Conservation (phyloP, 1,140 invertebrate species). For the Macrosteles quadrilineatus region DNA sequence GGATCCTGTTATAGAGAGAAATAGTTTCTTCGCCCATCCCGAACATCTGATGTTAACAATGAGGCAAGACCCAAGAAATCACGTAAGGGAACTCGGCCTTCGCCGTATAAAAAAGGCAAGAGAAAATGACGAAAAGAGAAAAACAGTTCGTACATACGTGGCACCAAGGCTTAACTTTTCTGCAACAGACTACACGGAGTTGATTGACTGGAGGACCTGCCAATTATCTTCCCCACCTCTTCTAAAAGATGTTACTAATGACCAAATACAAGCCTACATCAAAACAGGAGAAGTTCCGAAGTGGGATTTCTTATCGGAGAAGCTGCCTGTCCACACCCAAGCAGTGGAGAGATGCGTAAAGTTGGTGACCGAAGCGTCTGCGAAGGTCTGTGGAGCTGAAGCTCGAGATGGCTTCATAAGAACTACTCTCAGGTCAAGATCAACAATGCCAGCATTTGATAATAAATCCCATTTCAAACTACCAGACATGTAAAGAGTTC, state of each 20-base stretch:
- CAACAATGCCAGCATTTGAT: background rate
- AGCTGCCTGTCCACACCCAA: conserved; percentile 41
- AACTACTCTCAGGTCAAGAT: conserved; percentile 1
- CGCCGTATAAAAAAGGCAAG: conserved; percentile 33
- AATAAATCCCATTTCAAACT: no score
- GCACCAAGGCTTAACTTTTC: conserved; percentile 37
- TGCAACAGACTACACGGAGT: conserved; percentile 33
- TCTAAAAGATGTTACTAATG: conserved; percentile 23
- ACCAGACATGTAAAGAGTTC: background rate
- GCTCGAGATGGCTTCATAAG: conserved; percentile 33
- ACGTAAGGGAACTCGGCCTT: conserved; percentile 36
- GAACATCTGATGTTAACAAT: conserved; percentile 43
- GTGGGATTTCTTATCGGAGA: conserved; percentile 19
- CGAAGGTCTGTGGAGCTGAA: no score
- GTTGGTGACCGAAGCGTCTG: conserved; percentile 38
- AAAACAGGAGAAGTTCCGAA: background rate
- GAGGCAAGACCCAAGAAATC: conserved; percentile 37
- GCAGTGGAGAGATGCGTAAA: conserved; percentile 42
- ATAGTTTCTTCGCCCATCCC: conserved; percentile 43
- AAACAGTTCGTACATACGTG: conserved; percentile 31
- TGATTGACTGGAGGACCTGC: conserved; percentile 26
- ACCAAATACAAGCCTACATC: conserved; percentile 20
- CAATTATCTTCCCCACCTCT: conserved; percentile 30
- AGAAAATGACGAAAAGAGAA: conserved; percentile 4
- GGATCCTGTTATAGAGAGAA: conserved; percentile 43